phyloP scores from a whole-genome alignment of 2,113 vertebrate genomes.

The Ahaetulla prasina region DNA sequence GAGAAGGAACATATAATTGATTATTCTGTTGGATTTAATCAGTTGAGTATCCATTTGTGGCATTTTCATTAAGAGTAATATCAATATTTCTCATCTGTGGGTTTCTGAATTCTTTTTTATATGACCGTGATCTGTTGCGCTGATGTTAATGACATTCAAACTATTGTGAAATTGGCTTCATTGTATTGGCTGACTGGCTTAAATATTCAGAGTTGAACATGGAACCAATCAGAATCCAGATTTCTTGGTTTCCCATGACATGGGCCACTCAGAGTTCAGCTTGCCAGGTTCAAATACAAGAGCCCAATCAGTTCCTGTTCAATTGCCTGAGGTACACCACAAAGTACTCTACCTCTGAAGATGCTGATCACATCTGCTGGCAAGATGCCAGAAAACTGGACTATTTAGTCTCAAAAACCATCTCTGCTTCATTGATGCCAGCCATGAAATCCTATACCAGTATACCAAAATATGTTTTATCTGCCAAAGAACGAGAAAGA shows the following conservation, averaged over 20 bases:
- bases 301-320: background rate
- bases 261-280: background rate
- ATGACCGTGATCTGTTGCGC: background rate
- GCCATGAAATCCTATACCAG: background rate
- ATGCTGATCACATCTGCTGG: background rate
- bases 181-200: background rate
- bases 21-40: background rate
- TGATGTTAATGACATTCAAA: background rate
- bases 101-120: background rate
- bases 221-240: background rate
- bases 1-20: background rate
- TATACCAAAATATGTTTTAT: background rate
- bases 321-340: background rate
- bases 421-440: background rate
- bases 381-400: background rate
- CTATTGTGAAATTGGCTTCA: background rate
- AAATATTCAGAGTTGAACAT: background rate
- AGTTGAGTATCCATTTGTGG: background rate
- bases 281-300: background rate
- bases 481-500: background rate
- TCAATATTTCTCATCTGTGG: background rate
- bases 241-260: background rate
- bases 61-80: background rate
- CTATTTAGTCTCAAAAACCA: background rate
- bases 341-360: background rate